A percentile compares a stretch with the other conserved stretches of the same genome.
These are phyloP conservation scores for Fulmarus glacialis DNA, from an alignment of 2,113 vertebrate species.

Conservation along the genomic window DNA sequence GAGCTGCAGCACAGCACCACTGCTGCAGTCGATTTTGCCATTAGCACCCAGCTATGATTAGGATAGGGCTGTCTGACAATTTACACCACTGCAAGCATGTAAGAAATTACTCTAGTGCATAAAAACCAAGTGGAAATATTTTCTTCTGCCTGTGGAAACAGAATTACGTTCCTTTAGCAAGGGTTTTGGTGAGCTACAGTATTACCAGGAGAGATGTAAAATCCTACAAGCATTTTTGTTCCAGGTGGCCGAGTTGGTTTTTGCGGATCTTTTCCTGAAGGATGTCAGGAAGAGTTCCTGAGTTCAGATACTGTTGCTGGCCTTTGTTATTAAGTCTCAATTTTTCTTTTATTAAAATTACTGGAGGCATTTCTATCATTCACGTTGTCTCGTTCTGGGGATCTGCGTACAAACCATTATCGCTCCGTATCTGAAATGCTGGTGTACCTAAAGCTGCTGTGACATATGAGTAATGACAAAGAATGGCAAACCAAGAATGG, in stretches of 20 bases:
- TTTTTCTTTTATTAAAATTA: not conserved
- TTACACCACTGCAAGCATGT: not conserved
- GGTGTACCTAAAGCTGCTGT: not conserved
- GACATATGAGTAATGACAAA: not conserved
- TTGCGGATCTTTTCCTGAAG: not conserved
- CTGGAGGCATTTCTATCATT: not conserved
- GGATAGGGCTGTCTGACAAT: not conserved
- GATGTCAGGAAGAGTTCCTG: not conserved
- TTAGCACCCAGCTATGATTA: rapidly evolving
- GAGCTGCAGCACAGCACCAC: not conserved
- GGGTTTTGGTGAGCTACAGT: not conserved
- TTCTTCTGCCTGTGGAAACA: not conserved
- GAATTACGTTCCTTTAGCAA: not conserved
- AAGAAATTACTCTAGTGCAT: not conserved
- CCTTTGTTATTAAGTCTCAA: not conserved
- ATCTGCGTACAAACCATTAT: not conserved
- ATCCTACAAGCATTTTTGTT: not conserved
- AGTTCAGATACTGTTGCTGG: not conserved
- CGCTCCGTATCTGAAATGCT: not conserved
- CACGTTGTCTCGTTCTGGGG: rapidly evolving
- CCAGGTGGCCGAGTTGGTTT: not conserved
- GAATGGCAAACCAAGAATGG: not conserved
- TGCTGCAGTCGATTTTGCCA: not conserved
- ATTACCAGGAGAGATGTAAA: not conserved
- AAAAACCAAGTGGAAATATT: not conserved